Base-by-base conservation (phyloP, 2,888 invertebrate genomes). In the Drosophila setosimentum region DNA sequence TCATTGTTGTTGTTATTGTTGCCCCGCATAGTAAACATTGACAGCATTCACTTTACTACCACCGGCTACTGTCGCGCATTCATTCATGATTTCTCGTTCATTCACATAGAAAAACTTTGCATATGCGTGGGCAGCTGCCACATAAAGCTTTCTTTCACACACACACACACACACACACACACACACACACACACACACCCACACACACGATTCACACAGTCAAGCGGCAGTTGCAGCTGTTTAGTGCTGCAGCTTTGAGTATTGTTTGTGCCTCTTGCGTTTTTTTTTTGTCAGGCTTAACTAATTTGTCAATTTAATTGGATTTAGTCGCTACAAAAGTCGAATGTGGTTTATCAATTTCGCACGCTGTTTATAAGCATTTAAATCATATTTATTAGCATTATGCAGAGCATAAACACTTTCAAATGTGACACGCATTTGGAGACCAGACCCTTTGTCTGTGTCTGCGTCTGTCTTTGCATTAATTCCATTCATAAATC, bases 281-380 rank as follows among this genome's bases (percentile, higher is more conserved):
- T 35, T 27, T 2, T 29, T 24, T 3, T 45, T 54, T n/a, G n/a
- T n/a, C n/a, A 18, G 35, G n/a, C 18, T 35, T 10, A 60, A 53
- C 73, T 78, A 88, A 86, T 83, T 86, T 83, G 75, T 86, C 82
- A 79, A 76, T 72, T 84, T 71, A 74, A 80, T 76, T 78, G 68
- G 65, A 76, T 75, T 79, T 73, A 73, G 55, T 55, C 8, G 35
- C 35, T 7, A 18, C 24, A 21, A 33, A 35, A 13, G 18, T 35
- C 24, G 62, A 68, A 45, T 51, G 51, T 67, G 64, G 59, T 48
- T 48, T 58, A 65, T 65, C 62, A 60, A 54, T 62, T 58, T 60
- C 40, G n/a, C 49, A 30, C 30, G 61, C 51, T 53, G 61, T 33
- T 35, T 50, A 33, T 63, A 30, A 60, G 49, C 35, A 27, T 49